Evolutionary conservation across 2,888 invertebrate species (phyloP).

Genomic region (Hypselothyrea guttata): DNA sequence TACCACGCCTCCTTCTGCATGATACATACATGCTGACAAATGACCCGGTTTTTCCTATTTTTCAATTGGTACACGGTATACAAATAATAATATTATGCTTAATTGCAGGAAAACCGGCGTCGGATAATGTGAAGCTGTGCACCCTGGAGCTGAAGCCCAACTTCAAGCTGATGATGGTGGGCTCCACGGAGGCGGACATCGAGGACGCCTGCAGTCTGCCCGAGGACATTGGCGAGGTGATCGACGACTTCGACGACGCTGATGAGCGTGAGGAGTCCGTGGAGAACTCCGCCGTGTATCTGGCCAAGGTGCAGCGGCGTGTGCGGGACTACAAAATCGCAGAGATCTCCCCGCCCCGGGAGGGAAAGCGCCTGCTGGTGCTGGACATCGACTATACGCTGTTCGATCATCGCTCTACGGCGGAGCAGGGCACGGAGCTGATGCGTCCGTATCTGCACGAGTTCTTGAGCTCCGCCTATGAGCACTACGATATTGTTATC

Average conservation of each 20-base stretch:
- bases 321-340: slow-evolving; percentile 92
- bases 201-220: slow-evolving; percentile 90
- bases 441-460: slow-evolving; percentile 98
- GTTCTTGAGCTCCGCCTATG: slow-evolving; percentile 93
- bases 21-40: no score
- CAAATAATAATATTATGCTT: neutral
- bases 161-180: slow-evolving; percentile 98
- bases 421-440: slow-evolving; percentile 92
- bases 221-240: slow-evolving; percentile 91
- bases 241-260: slow-evolving; percentile 95
- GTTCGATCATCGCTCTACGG: slow-evolving; percentile 96
- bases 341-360: slow-evolving; percentile 90
- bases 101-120: slow-evolving; percentile 89
- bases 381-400: slow-evolving; percentile 98
- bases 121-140: slow-evolving; percentile 89
- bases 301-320: slow-evolving; percentile 91
- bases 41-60: no score
- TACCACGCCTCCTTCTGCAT: no score
- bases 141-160: slow-evolving; percentile 91
- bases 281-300: slow-evolving; percentile 85
- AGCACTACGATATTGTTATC: slow-evolving; percentile 97
- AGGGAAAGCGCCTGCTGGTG: slow-evolving; percentile 94
- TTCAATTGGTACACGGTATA: no score
- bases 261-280: slow-evolving; percentile 87
- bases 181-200: slow-evolving; percentile 95